Conservation (phyloP, 2,113 vertebrate species). For the Vulpes ferrilata region DNA sequence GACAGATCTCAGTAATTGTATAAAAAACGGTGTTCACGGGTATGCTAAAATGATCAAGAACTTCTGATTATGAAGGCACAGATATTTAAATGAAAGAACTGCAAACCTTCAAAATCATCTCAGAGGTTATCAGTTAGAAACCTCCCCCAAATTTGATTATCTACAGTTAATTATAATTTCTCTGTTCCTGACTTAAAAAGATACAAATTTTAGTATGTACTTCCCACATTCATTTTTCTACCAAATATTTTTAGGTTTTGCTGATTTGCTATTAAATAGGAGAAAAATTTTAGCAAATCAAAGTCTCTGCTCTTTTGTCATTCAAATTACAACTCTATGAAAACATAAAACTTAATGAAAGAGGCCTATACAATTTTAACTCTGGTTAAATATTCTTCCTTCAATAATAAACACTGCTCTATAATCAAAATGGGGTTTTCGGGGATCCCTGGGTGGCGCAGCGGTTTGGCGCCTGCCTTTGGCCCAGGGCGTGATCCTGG, state of each 20-base stretch:
- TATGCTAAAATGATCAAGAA: constrained; percentile 43
- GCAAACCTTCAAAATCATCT: constrained; percentile 47
- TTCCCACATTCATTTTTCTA: constrained; percentile 63
- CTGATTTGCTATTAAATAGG: not conserved
- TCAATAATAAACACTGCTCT: not conserved
- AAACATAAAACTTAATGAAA: not conserved
- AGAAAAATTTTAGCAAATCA: not conserved
- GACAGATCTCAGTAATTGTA: not conserved
- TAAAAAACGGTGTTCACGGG: constrained; percentile 7
- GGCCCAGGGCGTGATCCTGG: too few relatives aligned
- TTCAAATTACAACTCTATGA: constrained; percentile 31
- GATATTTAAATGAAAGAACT: not conserved
- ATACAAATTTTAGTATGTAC: constrained; percentile 51
- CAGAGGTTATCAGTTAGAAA: constrained; percentile 41
- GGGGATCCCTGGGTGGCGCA: too few relatives aligned
- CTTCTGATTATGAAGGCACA: constrained; percentile 28
- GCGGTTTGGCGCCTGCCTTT: too few relatives aligned
- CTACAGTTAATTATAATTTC: constrained; percentile 2
- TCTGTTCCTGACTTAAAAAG: not conserved
- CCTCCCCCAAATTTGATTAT: constrained; percentile 48
- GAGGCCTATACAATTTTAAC: not conserved
- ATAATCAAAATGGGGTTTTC: constrained; percentile 4
- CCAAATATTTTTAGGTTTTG: constrained; percentile 24
- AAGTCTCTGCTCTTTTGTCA: not conserved
- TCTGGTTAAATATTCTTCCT: not conserved